A percentile compares a stretch with the other conserved stretches of the same genome.
Evolutionary conservation across 1,140 invertebrate species (phyloP).

Genomic region (Sitobion miscanthi): DNA sequence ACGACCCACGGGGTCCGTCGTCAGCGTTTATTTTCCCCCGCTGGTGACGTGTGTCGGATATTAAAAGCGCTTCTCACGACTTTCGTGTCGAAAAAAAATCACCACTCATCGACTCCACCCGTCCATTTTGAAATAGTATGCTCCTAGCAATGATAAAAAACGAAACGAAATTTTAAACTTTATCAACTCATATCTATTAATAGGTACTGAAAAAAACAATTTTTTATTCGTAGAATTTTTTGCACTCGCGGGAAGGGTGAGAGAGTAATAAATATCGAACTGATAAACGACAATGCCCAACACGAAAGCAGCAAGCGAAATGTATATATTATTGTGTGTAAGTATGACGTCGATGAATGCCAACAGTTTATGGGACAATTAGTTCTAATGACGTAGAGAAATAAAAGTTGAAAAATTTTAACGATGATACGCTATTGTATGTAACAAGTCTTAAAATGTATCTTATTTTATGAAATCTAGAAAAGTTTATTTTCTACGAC

Average conservation of each 20-base stretch:
- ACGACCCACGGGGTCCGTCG: slow-evolving; percentile 29
- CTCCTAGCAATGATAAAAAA: background rate
- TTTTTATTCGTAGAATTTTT: background rate
- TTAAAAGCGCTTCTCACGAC: slow-evolving; percentile 16
- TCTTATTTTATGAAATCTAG: background rate
- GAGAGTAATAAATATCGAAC: background rate
- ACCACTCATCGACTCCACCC: background rate
- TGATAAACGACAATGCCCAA: background rate
- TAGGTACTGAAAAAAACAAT: background rate
- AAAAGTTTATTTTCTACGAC: background rate
- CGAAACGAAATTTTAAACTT: background rate
- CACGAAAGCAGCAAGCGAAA: background rate
- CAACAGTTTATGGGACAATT: background rate
- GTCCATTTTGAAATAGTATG: background rate
- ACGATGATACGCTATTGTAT: background rate
- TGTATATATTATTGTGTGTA: background rate
- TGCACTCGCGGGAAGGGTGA: no score
- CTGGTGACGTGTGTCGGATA: slow-evolving; percentile 39
- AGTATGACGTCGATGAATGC: background rate
- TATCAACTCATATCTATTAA: background rate
- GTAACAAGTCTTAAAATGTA: background rate
- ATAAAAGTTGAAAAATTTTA: background rate
- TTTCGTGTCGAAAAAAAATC: slow-evolving; percentile 26
- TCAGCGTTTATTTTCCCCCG: slow-evolving; percentile 37
- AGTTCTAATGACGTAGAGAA: background rate